Percentiles rank a stretch among this genome's conserved stretches.
These are phyloP conservation scores for Poecilia wingei DNA, from an alignment of 2,797 vertebrate genomes.

Conservation along the genomic window DNA sequence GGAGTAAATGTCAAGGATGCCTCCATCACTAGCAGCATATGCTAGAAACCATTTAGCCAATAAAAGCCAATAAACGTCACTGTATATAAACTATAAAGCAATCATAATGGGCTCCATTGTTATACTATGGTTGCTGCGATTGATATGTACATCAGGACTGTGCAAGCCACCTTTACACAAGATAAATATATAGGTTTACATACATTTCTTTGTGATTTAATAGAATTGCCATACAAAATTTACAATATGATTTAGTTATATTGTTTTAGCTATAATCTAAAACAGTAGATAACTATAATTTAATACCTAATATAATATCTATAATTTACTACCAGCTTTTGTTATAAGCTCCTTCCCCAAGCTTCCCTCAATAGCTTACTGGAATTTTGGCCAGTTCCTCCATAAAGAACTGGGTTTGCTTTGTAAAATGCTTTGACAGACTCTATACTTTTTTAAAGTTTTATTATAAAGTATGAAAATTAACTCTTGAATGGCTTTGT, in stretches of 20 bases:
- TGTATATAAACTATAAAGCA: constrained; percentile 58
- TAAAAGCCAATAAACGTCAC: constrained; percentile 59
- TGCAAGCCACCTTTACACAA: constrained; percentile 25
- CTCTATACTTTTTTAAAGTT: not conserved
- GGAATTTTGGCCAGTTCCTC: not conserved
- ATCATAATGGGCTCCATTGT: constrained; percentile 59
- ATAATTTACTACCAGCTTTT: too few species aligned
- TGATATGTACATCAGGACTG: constrained; percentile 51
- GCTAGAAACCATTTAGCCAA: constrained; percentile 44
- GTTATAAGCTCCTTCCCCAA: not conserved
- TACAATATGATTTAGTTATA: not conserved
- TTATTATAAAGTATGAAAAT: not conserved
- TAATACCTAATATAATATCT: too few species aligned
- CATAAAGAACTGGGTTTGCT: not conserved
- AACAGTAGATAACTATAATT: too few species aligned
- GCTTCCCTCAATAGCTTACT: not conserved
- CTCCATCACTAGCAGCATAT: constrained; percentile 1
- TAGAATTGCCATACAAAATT: not conserved
- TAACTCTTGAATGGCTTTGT: not conserved
- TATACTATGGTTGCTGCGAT: constrained; percentile 68
- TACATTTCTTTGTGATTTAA: not conserved
- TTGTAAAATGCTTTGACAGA: not conserved
- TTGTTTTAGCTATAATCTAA: not conserved
- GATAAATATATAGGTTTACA: not conserved
- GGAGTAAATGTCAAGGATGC: not conserved